Evolutionary conservation across 92 coral and sea anemone genomes (phyloP).

Genomic region (Porites evermanni): DNA sequence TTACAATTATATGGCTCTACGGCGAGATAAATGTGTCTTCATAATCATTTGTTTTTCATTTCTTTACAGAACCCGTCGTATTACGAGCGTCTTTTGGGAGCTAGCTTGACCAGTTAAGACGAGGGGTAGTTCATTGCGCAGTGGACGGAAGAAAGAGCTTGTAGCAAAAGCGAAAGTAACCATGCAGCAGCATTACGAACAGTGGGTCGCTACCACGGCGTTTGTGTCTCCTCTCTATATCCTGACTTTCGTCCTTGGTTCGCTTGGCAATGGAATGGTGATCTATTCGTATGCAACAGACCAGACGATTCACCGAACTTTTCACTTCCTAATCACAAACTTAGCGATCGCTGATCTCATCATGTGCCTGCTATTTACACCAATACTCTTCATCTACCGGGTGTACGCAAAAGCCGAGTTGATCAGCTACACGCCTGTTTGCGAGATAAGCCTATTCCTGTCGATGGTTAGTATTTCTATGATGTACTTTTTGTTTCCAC

Average conservation of each 20-base stretch:
- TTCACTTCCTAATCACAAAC: constrained; percentile 83
- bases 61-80: neutral
- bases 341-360: constrained; percentile 87
- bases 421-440: constrained; percentile 85
- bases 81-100: neutral
- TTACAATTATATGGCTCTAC: neutral
- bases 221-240: constrained; percentile 80
- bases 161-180: neutral
- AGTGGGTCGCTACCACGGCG: constrained; percentile 77
- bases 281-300: constrained; percentile 75
- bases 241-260: constrained; percentile 73
- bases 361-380: constrained; percentile 83
- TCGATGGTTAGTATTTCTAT: constrained; percentile 87
- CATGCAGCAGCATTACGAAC: constrained; percentile 62
- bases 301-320: constrained; percentile 69
- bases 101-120: neutral
- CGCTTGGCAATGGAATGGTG: constrained; percentile 84
- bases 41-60: neutral
- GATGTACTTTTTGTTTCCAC: constrained; percentile 87
- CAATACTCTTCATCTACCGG: constrained; percentile 86
- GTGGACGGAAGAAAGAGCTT: neutral
- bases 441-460: constrained; percentile 76
- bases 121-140: neutral
- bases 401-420: constrained; percentile 76
- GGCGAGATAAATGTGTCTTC: too few species aligned